Evolutionary conservation across 2,888 invertebrate genomes (phyloP), one percentile per base, ranked within the genome.

Genomic region (Saturnia japonica): DNA sequence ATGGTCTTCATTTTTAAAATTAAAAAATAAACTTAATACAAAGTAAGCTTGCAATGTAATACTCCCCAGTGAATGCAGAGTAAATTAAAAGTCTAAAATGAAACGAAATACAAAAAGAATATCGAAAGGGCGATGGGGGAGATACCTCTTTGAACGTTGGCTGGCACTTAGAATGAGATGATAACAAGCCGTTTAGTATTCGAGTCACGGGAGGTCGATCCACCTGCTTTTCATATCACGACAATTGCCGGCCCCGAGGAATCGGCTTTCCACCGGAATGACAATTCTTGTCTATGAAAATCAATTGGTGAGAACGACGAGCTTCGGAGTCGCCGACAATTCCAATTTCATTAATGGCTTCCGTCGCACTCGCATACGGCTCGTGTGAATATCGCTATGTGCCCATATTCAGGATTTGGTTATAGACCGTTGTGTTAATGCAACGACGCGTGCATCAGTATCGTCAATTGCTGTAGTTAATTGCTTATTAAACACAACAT

Each of bases 191-290:
- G 83, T 86, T 92, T 90, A 91, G 88, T 91, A 92, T 93, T 91
- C 91, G 76, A 84, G 84, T 77, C 90, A 87, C 89, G 89, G 76
- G 80, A 83, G 85, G 85, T 85, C 91, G 89, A 90, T 92, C 91
- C 90, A 91, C 92, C 92, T 91, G 92, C 91, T 92, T 91, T 91
- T 92, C 91, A 91, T 92, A 91, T 91, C 91, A 91, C 90, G 91
- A 90, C 91, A 88, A 91, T 92, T 91, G 90, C 87, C 88, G 88
- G 86, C 90, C 91, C 88, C 84, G 82, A 88, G 88, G 86, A 88
- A 85, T 86, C 87, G 85, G 83, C 86, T 88, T 89, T 87, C 87
- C 80, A 80, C 78, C 84, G 84, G 89, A 91, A 91, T 91, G 88
- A 89, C 88, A 91, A 92, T 91, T 89, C 88, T 85, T 88, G 87